A percentile compares a stretch with the other conserved stretches of the same genome.
These are phyloP conservation scores for Nicator chloris DNA, from an alignment of 2,113 vertebrate genomes.

Conservation along the genomic window DNA sequence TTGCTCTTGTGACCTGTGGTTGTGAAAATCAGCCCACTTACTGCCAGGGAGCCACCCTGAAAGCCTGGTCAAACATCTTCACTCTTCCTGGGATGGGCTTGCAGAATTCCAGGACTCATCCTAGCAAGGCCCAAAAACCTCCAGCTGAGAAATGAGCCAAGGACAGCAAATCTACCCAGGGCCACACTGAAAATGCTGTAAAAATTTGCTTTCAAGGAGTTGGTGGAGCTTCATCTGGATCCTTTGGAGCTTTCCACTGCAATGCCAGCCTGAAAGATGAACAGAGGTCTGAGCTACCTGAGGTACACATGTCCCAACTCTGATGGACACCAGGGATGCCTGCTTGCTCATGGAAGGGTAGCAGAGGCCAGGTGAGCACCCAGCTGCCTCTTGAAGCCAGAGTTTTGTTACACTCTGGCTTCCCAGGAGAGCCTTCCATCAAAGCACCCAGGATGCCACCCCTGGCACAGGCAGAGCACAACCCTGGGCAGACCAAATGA, in stretches of 20 bases:
- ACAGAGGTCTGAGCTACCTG: neutral
- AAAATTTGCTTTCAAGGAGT: neutral
- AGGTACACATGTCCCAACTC: neutral
- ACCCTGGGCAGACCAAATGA: neutral
- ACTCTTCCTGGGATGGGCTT: neutral
- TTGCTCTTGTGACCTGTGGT: neutral
- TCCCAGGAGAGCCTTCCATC: neutral
- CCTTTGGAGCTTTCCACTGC: neutral
- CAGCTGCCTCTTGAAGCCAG: neutral
- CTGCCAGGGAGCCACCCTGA: neutral
- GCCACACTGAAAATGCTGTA: neutral
- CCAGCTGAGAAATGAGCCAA: neutral
- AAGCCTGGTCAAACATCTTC: neutral
- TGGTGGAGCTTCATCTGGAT: neutral
- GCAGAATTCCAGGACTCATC: neutral
- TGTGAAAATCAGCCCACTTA: neutral
- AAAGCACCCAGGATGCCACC: neutral
- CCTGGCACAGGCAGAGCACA: neutral
- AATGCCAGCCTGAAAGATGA: neutral
- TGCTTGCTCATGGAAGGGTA: neutral
- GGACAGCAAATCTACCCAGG: neutral
- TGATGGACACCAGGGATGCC: neutral
- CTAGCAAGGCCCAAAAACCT: neutral
- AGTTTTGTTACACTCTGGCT: neutral
- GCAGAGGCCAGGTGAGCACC: neutral